Conservation (phyloP, 2,888 invertebrate species). For the Anticlea derivata region DNA sequence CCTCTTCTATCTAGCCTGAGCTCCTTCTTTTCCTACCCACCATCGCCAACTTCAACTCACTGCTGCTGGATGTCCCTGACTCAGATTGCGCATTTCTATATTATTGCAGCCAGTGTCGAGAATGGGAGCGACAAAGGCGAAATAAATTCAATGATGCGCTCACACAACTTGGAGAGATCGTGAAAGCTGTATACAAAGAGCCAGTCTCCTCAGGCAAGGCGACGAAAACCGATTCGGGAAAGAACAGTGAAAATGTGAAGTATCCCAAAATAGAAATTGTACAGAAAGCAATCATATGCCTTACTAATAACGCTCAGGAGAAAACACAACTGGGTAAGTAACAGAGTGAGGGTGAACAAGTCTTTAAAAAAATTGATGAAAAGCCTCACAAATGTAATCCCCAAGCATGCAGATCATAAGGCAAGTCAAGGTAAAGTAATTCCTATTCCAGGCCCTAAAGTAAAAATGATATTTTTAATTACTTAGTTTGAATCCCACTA, state of each 20-base stretch:
- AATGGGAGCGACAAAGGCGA: slow-evolving; percentile 88
- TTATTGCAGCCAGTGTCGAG: slow-evolving; percentile 82
- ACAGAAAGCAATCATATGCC: slow-evolving; percentile 69
- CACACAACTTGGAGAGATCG: slow-evolving; percentile 65
- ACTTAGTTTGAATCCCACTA: no score
- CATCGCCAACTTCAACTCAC: background rate
- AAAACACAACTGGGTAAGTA: slow-evolving; percentile 73
- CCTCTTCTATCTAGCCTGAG: no score
- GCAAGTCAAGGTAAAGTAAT: no score
- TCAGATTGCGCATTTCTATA: slow-evolving; percentile 24
- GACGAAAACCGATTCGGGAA: slow-evolving; percentile 32
- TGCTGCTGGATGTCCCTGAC: no score
- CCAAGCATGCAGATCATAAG: no score
- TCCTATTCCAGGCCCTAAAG: no score
- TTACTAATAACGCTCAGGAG: slow-evolving; percentile 61
- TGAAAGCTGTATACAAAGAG: slow-evolving; percentile 56
- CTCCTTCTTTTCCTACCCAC: background rate
- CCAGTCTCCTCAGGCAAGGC: slow-evolving; percentile 37
- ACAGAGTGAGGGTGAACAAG: slow-evolving; percentile 6
- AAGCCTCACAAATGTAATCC: no score
- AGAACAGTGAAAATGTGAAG: slow-evolving; percentile 61
- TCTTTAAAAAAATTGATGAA: no score
- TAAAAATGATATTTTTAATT: no score
- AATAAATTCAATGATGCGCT: slow-evolving; percentile 85
- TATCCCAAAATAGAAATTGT: slow-evolving; percentile 75